Conservation (phyloP, 2,797 vertebrate genomes). For the Silurus lanzhouensis region DNA sequence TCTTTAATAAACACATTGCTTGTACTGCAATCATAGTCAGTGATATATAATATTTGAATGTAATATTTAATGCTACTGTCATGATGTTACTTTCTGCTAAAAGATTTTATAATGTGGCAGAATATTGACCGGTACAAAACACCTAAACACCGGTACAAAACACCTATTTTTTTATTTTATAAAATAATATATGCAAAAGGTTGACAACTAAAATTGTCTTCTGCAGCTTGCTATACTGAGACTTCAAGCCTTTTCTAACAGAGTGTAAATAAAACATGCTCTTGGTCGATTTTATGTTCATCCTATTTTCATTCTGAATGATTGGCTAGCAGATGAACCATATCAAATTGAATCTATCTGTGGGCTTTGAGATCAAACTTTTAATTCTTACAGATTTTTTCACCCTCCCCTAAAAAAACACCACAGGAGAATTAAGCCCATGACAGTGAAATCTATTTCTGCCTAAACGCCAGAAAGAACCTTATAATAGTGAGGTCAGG, state of each 20-base stretch:
- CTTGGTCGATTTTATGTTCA: neutral
- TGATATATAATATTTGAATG: neutral
- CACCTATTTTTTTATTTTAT: neutral
- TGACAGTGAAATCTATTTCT: no score
- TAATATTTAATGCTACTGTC: neutral
- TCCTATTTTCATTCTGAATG: neutral
- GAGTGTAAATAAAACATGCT: neutral
- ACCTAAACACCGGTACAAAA: neutral
- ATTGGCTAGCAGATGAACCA: constrained; percentile 7
- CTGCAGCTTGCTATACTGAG: neutral
- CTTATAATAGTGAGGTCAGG: neutral
- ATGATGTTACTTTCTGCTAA: neutral
- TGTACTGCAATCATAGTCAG: neutral
- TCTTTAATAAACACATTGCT: neutral
- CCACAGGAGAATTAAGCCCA: neutral
- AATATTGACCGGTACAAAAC: neutral
- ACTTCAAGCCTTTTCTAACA: neutral
- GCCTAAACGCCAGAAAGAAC: neutral
- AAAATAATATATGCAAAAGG: neutral
- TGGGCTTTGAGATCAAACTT: neutral
- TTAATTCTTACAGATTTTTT: no score
- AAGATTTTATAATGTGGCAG: neutral
- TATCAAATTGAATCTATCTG: neutral
- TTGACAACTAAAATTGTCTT: neutral
- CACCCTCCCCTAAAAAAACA: neutral